Evolutionary conservation across 2,797 vertebrate species (phyloP).

Genomic region (Hippopotamyrus pictus): DNA sequence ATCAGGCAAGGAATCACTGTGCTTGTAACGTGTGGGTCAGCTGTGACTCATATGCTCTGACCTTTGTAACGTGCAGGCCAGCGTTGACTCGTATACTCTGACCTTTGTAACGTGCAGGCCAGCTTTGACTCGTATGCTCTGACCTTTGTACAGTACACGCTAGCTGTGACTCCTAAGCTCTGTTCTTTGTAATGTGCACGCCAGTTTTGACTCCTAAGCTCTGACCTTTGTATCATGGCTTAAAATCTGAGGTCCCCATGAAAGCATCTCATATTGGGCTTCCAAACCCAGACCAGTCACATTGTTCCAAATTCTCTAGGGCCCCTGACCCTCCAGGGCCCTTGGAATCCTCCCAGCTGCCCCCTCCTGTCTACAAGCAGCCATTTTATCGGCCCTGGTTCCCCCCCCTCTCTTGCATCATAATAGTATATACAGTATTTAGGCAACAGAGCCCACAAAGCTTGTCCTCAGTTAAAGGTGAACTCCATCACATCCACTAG

Average conservation of each 20-base stretch:
- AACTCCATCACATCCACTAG: background rate
- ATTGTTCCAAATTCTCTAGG: background rate
- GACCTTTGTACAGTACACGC: background rate
- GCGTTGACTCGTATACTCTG: background rate
- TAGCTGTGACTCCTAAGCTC: background rate
- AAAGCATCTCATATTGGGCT: background rate
- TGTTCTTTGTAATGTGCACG: background rate
- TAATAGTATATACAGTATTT: background rate
- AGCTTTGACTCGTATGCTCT: background rate
- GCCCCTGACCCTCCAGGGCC: background rate
- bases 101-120: background rate
- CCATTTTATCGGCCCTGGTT: background rate
- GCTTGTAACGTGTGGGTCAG: constrained; percentile 5
- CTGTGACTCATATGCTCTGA: background rate
- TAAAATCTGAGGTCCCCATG: background rate
- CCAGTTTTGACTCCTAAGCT: background rate
- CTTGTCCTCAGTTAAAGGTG: background rate
- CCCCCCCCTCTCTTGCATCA: background rate
- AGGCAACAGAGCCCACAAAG: background rate
- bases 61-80: background rate
- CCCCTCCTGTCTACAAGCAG: background rate
- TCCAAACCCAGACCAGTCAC: background rate
- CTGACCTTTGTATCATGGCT: background rate
- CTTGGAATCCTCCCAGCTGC: background rate
- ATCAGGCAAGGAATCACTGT: constrained; percentile 33